Evolutionary conservation across 2,797 vertebrate species (phyloP), one percentile per base, ranked within the genome.

Genomic region (Pagetopsis macropterus): DNA sequence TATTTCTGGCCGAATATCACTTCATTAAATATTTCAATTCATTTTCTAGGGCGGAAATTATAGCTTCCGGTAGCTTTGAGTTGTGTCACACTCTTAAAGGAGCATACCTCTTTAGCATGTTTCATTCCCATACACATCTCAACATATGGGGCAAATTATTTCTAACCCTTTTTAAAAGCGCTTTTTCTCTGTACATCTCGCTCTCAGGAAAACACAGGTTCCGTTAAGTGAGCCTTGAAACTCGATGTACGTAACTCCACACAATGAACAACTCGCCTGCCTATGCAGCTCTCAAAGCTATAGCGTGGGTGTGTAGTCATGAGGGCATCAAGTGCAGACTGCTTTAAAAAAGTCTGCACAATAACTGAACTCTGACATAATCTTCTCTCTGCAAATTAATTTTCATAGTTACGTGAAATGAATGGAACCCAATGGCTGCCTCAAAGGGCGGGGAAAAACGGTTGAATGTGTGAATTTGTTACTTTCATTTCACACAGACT

Each of bases 21-120:
- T 69, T 73, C 55, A 84, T 86, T 86, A 80, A 65, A 79, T 69
- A 87, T 80, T 78, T 86, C 48, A 75, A 4, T 83, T 82, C 72
- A 80, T 84, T 76, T 9, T 76, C 51, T 65, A 83, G 60, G 52
- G 85, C 3, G 49, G 81, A 83, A 88, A 90, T 89, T 69, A 87
- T 64, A 75, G 46, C 50, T 77, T 49, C 72, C 64, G 78, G 72
- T 66, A 37, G 51, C 44, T 79, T 57, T 63, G 43, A 52, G 23
- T 23, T 68, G 50, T 63, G 45, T 70, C 70, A 48, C 61, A 65
- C 46, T 52, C 19, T 76, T 60, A 54, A 55, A 70, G 46, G 60
- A 65, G 65, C 50, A 50, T 31, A 50, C 23, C 50, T 52, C 45
- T 33, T 45, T n/a, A 14, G 1, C 2, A 14, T 43, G 23, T 57